Evolutionary conservation across 2,888 invertebrate genomes (phyloP), one percentile per base, ranked within the genome.

Genomic region (Flabesymbios commensalis): DNA sequence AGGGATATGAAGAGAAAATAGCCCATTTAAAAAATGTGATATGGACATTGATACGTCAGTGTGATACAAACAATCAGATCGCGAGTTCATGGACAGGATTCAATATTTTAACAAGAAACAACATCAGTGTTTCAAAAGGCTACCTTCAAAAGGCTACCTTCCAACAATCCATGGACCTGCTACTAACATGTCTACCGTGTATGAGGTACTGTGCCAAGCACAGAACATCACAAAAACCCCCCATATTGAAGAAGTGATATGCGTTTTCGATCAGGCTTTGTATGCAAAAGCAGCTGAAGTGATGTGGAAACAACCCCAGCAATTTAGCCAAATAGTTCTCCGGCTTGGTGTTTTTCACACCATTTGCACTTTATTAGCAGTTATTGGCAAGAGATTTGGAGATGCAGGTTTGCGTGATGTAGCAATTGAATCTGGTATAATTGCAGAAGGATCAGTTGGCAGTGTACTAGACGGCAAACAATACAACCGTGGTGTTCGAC

Each of bases 211-310:
- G 14, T 39, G 45, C 31, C 54, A 63, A 31, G 32, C 39, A 7
- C 17, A 48, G 43, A 61, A 63, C 19, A 62, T 63, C 29, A 60
- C 29, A 52, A 29, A 59, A 26, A 42, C 41, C n/a, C 42, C 60
- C n/a, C 17, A 61, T 36, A 14, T 58, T 19, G 58, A 58, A 14
- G 42, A 32, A n/a, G 55, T 58, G 5, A 53, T 53, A 19, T 33
- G 58, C 51, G 61, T 61, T 39, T 61, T 61, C 55, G 63, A 63
- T 63, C 59, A 70, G 59, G 68, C 69, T 48, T 43, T 68, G 29
- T 70, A 59, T 66, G 57, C 64, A n/a, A 70, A 68, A 53, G 68
- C 63, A 33, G 53, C 60, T 14, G 65, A 69, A 58, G 61, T 71
- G 5, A 45, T 41, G 4, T 66, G 66, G 64, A 67, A 63, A 48